Base-by-base conservation (phyloP, 1,140 invertebrate genomes). In the Drosophila bipectinata region DNA sequence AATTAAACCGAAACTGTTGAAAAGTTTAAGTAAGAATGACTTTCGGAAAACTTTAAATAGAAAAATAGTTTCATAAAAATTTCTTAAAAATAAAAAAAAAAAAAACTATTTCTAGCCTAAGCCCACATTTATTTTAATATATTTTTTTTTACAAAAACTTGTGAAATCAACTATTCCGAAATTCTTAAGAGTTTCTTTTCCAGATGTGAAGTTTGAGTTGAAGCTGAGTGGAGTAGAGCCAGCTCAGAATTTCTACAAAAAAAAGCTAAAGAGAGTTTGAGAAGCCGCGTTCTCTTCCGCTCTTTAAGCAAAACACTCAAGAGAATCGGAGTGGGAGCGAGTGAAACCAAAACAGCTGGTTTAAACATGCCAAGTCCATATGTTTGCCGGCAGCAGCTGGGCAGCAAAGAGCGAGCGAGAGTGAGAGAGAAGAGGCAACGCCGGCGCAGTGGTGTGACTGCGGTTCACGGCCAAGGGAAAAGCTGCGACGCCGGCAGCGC, bases 391-490 rank as follows among this genome's bases (percentile, higher is more conserved):
- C 67, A 56, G 67, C 67, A 56, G 62, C 57, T 37, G 28, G 28
- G 63, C n/a, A 47, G n/a, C 9, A 41, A 8, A 24, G 8, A 44
- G 59, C 63, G 30, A 4, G 3, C 6, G 5, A 41, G 12, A 24
- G 8, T 41, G 67, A 71, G 30, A 2, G 5, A n/a, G 10, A 49
- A 53, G 54, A 34, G 28, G 18, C 14, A 12, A 28, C 52, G 37
- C 26, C 37, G 52, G 72, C 48, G 67, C 39, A 14, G 10, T n/a
- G n/a, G 5, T 28, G 8, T 1, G 41, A n/a, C 48, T 8, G 26
- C 57, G 49, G 79, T 87, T 85, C 82, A 85, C 82, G 74, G 82
- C 75, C 82, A 87, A 87, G 82, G 83, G 81, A 87, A 88, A 87
- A 87, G 59, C 72, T 49, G 71, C 73, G 61, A 68, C 68, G 67